Evolutionary conservation across 2,797 vertebrate species (phyloP).

Genomic region (Eospalax fontanierii): DNA sequence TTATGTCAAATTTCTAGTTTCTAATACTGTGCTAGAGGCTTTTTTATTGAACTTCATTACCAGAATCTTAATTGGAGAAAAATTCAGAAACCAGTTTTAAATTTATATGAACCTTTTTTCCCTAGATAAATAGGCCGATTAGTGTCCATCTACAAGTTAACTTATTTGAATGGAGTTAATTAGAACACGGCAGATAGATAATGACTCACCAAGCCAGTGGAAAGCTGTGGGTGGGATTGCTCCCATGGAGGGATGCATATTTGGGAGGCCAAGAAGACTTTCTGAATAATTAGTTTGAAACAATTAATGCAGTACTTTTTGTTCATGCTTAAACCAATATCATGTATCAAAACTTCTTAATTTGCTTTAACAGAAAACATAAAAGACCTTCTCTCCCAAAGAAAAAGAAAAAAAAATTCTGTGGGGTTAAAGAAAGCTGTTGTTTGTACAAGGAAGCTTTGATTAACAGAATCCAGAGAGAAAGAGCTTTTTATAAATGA

Average conservation of each 20-base stretch:
- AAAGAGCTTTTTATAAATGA: background rate
- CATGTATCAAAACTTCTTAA: slow-evolving; percentile 37
- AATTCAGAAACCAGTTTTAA: slow-evolving; percentile 15
- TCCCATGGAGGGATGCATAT: background rate
- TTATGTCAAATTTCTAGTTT: slow-evolving; percentile 14
- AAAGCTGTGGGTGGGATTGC: slow-evolving; percentile 4
- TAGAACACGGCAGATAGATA: slow-evolving; percentile 6
- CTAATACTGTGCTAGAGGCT: background rate
- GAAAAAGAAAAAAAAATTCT: background rate
- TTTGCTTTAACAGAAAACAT: slow-evolving; percentile 45
- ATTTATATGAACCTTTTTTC: slow-evolving; percentile 28
- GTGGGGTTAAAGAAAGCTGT: background rate
- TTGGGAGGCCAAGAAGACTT: slow-evolving; percentile 11
- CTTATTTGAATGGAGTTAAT: background rate
- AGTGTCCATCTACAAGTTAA: slow-evolving; percentile 28
- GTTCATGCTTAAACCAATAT: slow-evolving; percentile 43
- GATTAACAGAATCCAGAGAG: slow-evolving; percentile 33
- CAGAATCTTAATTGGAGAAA: slow-evolving; percentile 51
- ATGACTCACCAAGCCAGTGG: background rate
- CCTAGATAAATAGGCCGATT: background rate
- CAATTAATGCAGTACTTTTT: slow-evolving; percentile 45
- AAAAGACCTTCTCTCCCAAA: background rate
- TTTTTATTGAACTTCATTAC: slow-evolving; percentile 42
- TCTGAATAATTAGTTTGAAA: slow-evolving; percentile 61
- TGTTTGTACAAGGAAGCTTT: background rate